These are phyloP conservation scores for Drosophila burlai DNA, from an alignment of 1,140 invertebrate species.

Conservation along the genomic window DNA sequence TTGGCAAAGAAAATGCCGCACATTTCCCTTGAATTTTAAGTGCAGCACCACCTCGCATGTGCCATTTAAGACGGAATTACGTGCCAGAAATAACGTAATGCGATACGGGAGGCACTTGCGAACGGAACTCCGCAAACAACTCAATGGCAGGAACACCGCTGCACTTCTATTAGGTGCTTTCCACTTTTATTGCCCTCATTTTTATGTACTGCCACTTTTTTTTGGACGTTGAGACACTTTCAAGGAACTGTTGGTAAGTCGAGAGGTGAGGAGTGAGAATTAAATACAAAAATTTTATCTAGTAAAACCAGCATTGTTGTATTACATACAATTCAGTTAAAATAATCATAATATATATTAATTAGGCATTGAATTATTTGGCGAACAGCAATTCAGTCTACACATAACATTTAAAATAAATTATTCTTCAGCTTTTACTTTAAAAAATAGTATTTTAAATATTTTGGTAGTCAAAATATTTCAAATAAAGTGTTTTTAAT, in stretches of 20 bases:
- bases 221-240: neutral
- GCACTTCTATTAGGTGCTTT: conserved; percentile 43
- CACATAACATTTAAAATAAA: too few species aligned
- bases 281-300: too few species aligned
- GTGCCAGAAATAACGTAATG: conserved; percentile 57
- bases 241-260: neutral
- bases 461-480: too few species aligned
- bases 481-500: too few species aligned
- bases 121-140: conserved; percentile 25
- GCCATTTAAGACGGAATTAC: conserved; percentile 43
- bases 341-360: too few species aligned
- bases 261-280: neutral
- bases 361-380: too few species aligned
- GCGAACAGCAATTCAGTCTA: too few species aligned
- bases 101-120: conserved; percentile 16
- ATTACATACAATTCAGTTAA: neutral
- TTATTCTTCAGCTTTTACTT: too few species aligned
- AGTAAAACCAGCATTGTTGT: too few species aligned
- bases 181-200: conserved; percentile 30
- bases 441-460: too few species aligned
- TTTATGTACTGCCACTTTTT: conserved; percentile 5
- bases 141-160: conserved; percentile 1
- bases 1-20: conserved; percentile 12
- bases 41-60: conserved; percentile 25
- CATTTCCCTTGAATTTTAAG: conserved; percentile 32